Percentiles rank a stretch among this genome's conserved stretches.
These are phyloP conservation scores for Tipula helvola DNA, from an alignment of 2,888 invertebrate species.

Conservation along the genomic window DNA sequence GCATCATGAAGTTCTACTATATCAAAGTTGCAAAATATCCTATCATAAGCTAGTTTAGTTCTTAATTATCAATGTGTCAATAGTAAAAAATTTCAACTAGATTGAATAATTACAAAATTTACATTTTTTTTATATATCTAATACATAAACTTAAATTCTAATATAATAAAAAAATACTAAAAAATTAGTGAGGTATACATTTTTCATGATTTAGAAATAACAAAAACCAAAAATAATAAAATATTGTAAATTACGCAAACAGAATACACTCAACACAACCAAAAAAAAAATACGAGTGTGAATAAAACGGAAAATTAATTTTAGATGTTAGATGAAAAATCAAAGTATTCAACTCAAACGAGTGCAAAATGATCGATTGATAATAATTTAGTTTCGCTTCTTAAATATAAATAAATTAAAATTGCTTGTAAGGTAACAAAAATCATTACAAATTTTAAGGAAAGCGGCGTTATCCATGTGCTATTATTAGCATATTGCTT, in stretches of 20 bases:
- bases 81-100: background rate
- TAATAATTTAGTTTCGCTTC: background rate
- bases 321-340: background rate
- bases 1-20: background rate
- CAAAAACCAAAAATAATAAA: background rate
- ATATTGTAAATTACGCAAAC: background rate
- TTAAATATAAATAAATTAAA: background rate
- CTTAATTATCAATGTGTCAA: background rate
- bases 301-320: background rate
- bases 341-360: background rate
- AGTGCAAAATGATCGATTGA: background rate
- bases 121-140: background rate
- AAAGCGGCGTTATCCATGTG: background rate
- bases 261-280: background rate
- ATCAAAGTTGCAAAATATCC: background rate
- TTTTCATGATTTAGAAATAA: background rate
- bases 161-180: background rate
- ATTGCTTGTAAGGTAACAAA: background rate
- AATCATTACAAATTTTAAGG: background rate
- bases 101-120: background rate
- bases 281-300: background rate
- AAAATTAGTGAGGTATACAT: background rate
- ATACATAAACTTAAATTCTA: background rate
- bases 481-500: background rate
- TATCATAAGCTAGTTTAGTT: background rate